Evolutionary conservation across 2,888 invertebrate genomes (phyloP), one percentile per base, ranked within the genome.

Genomic region (Melieria picta): DNA sequence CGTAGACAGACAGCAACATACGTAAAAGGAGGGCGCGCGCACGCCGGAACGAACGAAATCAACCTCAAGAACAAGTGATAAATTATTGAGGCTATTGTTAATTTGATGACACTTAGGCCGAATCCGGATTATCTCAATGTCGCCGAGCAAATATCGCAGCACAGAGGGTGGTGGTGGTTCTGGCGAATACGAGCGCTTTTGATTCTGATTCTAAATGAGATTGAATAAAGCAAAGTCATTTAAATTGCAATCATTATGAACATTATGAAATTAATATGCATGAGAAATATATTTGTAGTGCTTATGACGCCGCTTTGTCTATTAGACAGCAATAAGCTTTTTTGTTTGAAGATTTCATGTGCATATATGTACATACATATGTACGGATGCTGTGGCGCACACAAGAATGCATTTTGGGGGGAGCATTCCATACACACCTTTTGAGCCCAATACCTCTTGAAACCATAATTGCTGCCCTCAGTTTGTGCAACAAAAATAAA

Each of bases 31-130:
- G 30, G 30, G 30, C 30, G 30, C 30, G 30, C 2, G 30, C 30
- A 30, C 30, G 30, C 30, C 30, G 30, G 30, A 30, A 30, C 30
- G 30, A 55, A 30, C 7, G 57, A 47, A 48, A 48, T 57, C 65
- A 70, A 65, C 61, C 60, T 61, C 71, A 62, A 71, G 65, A 79
- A 75, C 74, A 77, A 82, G 80, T 83, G 83, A 83, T 85, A 84
- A 83, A 84, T 84, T 82, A 84, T 84, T 79, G 74, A 80, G 78
- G 72, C 74, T 68, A 74, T 76, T 78, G 77, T 77, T 84, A 82
- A 84, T 84, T 83, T 85, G 84, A 79, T 83, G 85, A 84, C 83
- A 83, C 79, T 81, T 77, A 82, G 81, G 75, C 75, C 80, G 75
- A 66, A 72, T 65, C 75, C 78, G 82, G 82, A 82, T 82, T 82